These are phyloP conservation scores for Sericinus montela DNA, from an alignment of 2,888 invertebrate genomes.

Conservation along the genomic window DNA sequence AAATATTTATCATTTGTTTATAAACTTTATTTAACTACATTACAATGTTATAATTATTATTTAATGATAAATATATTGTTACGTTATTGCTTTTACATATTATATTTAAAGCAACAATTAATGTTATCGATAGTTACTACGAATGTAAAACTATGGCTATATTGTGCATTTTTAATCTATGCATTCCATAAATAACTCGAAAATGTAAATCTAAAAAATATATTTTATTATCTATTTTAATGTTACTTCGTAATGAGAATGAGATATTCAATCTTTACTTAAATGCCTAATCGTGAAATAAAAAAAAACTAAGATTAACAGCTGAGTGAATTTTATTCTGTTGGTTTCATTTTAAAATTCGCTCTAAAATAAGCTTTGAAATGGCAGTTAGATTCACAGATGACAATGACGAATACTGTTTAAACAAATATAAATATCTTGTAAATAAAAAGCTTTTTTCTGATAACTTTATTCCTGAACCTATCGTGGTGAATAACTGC, in stretches of 20 bases:
- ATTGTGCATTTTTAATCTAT: conserved; percentile 1
- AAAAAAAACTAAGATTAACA: conserved; percentile 49
- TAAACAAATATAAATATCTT: conserved; percentile 17
- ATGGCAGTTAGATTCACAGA: conserved; percentile 18
- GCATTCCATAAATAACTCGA: conserved; percentile 18
- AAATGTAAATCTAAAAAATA: conserved; percentile 24
- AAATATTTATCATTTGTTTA: conserved; percentile 8
- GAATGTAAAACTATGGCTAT: not conserved
- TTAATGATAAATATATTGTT: conserved; percentile 38
- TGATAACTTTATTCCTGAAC: not conserved
- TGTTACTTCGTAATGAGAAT: conserved; percentile 30
- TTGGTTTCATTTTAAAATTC: not conserved
- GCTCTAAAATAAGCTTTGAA: conserved; percentile 15
- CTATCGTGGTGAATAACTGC: too few relatives aligned
- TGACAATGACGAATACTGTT: conserved; percentile 11
- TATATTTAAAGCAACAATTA: conserved; percentile 7
- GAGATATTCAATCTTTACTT: conserved; percentile 29
- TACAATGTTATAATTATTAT: conserved; percentile 36
- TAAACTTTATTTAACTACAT: conserved; percentile 33
- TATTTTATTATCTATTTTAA: conserved; percentile 25
- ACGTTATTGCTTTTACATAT: conserved; percentile 22
- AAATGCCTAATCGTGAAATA: conserved; percentile 22
- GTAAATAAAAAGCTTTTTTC: conserved; percentile 12
- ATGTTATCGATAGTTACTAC: not conserved
- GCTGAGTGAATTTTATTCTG: conserved; percentile 28